Base-by-base conservation (phyloP, 2,888 invertebrate species). In the Reticulitermes lucifugus region DNA sequence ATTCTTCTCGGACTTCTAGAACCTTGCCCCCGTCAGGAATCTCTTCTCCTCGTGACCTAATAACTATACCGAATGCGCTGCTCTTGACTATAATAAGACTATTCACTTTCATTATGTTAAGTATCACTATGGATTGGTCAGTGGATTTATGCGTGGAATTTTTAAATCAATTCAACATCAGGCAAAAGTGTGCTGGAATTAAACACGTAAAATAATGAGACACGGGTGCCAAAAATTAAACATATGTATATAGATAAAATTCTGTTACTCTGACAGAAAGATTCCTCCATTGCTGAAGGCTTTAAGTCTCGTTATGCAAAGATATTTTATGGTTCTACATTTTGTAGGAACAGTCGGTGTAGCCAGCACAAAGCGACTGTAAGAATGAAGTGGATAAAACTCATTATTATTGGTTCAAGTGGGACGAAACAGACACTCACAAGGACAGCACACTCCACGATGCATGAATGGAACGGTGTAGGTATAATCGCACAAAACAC, bases 361-460 rank as follows among this genome's bases (percentile, higher is more conserved):
- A 35, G 60, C 59, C 35, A 35, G 9, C 43, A 46, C 14, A 6
- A 77, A 41, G 22, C 46, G 77, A 2, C 35, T 29, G 46, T 22
- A 22, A 5, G n/a, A 77, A 77, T n/a, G 80, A 9, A 25, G 80
- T 59, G 51, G 60, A 14, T 59, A n/a, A 25, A 60, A 29, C 80
- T 60, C 80, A 55, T 80, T 60, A 81, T 60, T 81, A 81, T 81
- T 65, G 81, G 65, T 81, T 81, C 81, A 81, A 65, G 81, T 81
- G 81, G 81, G 60, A 81, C 65, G 81, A 81, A 81, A 70, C 65
- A 65, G 65, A 41, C 18, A 70, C n/a, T 41, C 41, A 14, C 35
- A 6, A 5, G 35, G 18, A 73, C 35, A 73, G 77, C 77, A 77
- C 77, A 77, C 77, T 77, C 18, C 77, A 9, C 12, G 41, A n/a